These are phyloP conservation scores for Poecile atricapillus DNA, from an alignment of 2,113 vertebrate species.

Conservation along the genomic window DNA sequence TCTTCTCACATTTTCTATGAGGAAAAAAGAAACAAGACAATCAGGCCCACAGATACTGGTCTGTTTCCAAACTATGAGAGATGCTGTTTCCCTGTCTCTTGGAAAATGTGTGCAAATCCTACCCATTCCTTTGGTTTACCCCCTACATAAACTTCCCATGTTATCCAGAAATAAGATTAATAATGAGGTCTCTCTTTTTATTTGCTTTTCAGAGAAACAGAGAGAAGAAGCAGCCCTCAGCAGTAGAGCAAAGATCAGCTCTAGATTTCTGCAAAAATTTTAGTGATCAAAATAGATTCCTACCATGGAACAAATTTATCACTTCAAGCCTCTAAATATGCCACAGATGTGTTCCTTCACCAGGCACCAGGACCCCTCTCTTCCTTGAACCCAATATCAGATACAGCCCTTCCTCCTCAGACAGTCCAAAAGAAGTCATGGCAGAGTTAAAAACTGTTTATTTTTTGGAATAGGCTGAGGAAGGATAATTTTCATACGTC, in stretches of 20 bases:
- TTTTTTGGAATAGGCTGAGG: background rate
- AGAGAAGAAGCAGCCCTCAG: background rate
- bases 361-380: background rate
- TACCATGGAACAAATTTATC: background rate
- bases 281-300: background rate
- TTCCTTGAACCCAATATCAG: background rate
- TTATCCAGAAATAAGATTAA: background rate
- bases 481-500: background rate
- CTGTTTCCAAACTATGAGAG: background rate
- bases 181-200: background rate
- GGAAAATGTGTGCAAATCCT: background rate
- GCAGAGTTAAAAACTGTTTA: background rate
- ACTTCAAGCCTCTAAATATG: background rate
- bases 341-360: fast-evolving
- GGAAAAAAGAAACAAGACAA: background rate
- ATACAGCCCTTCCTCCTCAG: background rate
- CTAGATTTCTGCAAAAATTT: background rate
- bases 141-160: background rate
- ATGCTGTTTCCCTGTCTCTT: background rate
- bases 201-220: background rate
- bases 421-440: background rate
- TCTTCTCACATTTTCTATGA: background rate
- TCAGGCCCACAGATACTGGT: background rate
- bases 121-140: background rate
- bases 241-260: background rate